A percentile compares a stretch with the other conserved stretches of the same genome.
Conservation (phyloP, 2,888 invertebrate genomes). For the Napeogenes inachia region DNA sequence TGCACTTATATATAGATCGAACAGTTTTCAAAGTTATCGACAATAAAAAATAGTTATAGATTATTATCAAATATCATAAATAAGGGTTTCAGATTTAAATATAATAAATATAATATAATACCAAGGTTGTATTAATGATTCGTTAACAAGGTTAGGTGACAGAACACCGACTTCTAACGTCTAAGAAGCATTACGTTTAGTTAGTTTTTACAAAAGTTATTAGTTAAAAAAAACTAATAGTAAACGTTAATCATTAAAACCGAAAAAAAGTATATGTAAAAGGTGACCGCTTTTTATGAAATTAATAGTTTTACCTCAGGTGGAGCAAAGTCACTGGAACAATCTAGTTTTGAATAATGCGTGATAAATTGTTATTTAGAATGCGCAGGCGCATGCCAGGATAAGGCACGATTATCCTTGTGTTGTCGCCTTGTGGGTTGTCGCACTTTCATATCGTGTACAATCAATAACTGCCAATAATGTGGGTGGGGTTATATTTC, state of each 20-base stretch:
- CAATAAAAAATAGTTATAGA: background rate
- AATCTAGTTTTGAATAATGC: no score
- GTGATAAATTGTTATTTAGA: background rate
- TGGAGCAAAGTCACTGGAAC: no score
- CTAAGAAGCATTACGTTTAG: no score
- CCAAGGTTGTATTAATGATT: background rate
- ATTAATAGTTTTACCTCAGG: no score
- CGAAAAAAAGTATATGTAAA: no score
- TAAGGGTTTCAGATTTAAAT: background rate
- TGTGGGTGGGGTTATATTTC: conserved; percentile 14
- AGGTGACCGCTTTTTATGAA: no score
- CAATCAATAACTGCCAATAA: conserved; percentile 14
- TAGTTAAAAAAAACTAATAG: background rate
- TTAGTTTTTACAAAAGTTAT: background rate
- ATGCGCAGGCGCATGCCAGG: conserved; percentile 10
- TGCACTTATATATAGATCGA: no score
- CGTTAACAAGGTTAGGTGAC: background rate
- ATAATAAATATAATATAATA: background rate
- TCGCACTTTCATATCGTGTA: conserved; percentile 12
- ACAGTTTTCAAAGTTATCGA: no score
- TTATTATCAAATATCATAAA: background rate
- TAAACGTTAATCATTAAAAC: no score
- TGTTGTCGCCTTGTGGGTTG: conserved; percentile 14
- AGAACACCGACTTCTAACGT: no score
- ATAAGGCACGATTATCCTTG: conserved; percentile 21